Percentiles rank a stretch among this genome's conserved stretches.
Conservation (phyloP, 1,140 invertebrate species). For the Drosophila watanabei region DNA sequence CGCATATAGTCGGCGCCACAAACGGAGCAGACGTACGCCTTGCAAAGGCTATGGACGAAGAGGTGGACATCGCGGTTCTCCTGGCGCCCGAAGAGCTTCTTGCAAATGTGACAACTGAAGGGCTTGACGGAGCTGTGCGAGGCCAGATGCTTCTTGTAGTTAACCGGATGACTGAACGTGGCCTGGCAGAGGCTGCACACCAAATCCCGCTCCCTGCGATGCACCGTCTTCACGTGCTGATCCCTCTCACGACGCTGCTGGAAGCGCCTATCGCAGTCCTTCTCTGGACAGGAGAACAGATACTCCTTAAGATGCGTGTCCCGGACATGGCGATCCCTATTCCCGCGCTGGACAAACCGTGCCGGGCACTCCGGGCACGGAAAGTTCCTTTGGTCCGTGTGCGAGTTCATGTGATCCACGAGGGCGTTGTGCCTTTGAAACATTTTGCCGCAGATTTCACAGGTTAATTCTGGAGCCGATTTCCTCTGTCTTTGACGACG, state of each 20-base stretch:
- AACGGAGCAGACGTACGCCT: slow-evolving; percentile 93
- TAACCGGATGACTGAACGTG: slow-evolving; percentile 93
- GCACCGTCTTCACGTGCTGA: slow-evolving; percentile 93
- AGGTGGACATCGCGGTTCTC: slow-evolving; percentile 94
- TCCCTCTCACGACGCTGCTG: slow-evolving; percentile 91
- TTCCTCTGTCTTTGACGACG: background rate
- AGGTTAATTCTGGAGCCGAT: slow-evolving; percentile 86
- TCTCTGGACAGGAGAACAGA: slow-evolving; percentile 89
- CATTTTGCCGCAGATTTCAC: slow-evolving; percentile 90
- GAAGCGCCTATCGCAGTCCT: slow-evolving; percentile 89
- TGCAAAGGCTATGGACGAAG: slow-evolving; percentile 94
- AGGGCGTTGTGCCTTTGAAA: slow-evolving; percentile 92
- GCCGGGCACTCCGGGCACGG: slow-evolving; percentile 93
- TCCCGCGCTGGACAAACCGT: slow-evolving; percentile 91
- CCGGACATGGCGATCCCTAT: slow-evolving; percentile 92
- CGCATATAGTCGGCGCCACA: slow-evolving; percentile 94
- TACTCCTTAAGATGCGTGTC: slow-evolving; percentile 93
- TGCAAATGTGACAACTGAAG: slow-evolving; percentile 93
- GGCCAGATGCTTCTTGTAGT: slow-evolving; percentile 92
- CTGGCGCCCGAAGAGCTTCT: slow-evolving; percentile 93
- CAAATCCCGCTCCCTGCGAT: slow-evolving; percentile 92
- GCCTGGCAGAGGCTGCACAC: slow-evolving; percentile 91
- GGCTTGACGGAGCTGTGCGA: slow-evolving; percentile 94
- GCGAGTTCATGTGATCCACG: slow-evolving; percentile 92
- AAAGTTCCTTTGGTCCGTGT: slow-evolving; percentile 90